phyloP scores from a whole-genome alignment of 1,140 invertebrate species.

The Melanaphis sacchari region DNA sequence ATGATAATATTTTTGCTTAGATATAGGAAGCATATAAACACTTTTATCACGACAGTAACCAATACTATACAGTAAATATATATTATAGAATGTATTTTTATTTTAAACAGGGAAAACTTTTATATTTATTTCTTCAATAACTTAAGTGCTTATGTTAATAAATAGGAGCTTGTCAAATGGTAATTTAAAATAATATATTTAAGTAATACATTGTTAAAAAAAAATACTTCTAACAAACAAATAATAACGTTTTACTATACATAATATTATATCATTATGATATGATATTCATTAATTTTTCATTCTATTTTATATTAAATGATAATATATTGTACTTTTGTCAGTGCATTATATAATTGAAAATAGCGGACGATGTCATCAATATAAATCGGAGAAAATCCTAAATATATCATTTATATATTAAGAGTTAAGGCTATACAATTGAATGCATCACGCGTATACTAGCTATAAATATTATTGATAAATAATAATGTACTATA shows the following conservation, averaged over 20 bases:
- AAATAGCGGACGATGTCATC: neutral
- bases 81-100: too few relatives aligned
- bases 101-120: too few relatives aligned
- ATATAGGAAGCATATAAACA: neutral
- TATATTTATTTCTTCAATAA: too few relatives aligned
- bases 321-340: neutral
- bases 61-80: too few relatives aligned
- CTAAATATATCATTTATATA: neutral
- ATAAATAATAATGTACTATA: neutral
- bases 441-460: neutral
- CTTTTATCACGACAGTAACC: too few relatives aligned
- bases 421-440: neutral
- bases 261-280: neutral
- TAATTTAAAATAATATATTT: too few relatives aligned
- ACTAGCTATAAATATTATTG: neutral
- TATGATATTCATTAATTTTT: neutral
- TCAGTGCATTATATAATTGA: neutral
- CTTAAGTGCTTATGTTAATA: too few relatives aligned
- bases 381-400: neutral
- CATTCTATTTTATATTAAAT: neutral
- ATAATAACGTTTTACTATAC: neutral
- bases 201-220: neutral
- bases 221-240: neutral
- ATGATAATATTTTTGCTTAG: neutral
- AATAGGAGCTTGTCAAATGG: too few relatives aligned